Evolutionary conservation across 2,888 invertebrate genomes (phyloP).

Genomic region (Clanis bilineata): DNA sequence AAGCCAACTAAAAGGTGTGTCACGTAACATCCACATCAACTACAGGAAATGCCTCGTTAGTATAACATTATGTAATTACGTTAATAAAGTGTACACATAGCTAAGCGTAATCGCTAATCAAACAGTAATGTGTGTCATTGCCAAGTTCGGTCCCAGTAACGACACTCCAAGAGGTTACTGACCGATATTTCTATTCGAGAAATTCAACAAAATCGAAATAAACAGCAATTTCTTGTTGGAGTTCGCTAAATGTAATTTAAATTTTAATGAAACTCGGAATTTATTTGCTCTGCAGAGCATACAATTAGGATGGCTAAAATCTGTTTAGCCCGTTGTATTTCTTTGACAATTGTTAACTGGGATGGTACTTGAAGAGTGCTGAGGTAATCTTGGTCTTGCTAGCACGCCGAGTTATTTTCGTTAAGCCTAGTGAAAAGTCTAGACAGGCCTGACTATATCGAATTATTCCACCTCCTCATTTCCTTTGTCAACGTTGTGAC

Average conservation of each 20-base stretch:
- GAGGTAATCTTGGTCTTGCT: too few species aligned
- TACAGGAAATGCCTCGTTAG: slow-evolving; percentile 9
- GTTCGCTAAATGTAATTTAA: neutral
- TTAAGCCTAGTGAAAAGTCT: too few species aligned
- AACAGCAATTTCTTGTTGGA: neutral
- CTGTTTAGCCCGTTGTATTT: too few species aligned
- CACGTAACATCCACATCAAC: slow-evolving; percentile 5
- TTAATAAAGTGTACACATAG: slow-evolving; percentile 25
- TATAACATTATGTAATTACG: slow-evolving; percentile 29
- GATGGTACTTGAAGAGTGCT: too few species aligned
- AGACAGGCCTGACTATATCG: too few species aligned
- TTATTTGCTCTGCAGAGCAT: neutral
- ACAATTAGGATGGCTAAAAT: too few species aligned
- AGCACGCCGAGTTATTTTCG: too few species aligned
- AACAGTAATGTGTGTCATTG: slow-evolving; percentile 38
- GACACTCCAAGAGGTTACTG: slow-evolving; percentile 35
- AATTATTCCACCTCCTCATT: neutral
- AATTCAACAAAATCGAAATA: neutral
- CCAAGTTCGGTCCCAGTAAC: slow-evolving; percentile 37
- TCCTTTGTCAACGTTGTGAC: neutral
- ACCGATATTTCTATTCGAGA: neutral
- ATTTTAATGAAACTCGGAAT: neutral
- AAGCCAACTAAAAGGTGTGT: neutral
- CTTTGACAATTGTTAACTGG: too few species aligned
- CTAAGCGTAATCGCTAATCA: slow-evolving; percentile 31